phyloP scores from a whole-genome alignment of 1,140 invertebrate species.

The Pachypeltis micranthus region DNA sequence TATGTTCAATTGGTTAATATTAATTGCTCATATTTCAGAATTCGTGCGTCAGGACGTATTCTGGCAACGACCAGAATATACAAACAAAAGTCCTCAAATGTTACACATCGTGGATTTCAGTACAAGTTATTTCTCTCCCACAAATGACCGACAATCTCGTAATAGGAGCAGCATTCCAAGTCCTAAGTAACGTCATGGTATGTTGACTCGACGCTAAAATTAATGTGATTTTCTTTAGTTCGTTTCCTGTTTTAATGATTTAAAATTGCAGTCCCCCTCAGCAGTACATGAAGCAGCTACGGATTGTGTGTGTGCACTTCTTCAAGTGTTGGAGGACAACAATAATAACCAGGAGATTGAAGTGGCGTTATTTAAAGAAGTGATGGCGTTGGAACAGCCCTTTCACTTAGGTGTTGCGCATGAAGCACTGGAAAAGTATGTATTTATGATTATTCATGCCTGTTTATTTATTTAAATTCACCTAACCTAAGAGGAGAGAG shows the following conservation, averaged over 20 bases:
- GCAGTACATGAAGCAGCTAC: constrained; percentile 78
- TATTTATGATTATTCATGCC: not conserved
- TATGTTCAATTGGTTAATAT: too few relatives aligned
- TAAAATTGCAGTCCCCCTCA: not conserved
- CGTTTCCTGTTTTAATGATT: not conserved
- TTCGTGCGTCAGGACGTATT: constrained; percentile 50
- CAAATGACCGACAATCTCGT: constrained; percentile 54
- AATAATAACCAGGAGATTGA: constrained; percentile 53
- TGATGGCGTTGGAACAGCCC: constrained; percentile 66
- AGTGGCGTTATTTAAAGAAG: constrained; percentile 64
- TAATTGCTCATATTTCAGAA: too few relatives aligned
- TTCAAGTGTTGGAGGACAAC: constrained; percentile 66
- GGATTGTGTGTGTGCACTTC: constrained; percentile 78
- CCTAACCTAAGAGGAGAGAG: too few relatives aligned
- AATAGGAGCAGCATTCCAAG: constrained; percentile 53
- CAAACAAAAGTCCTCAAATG: constrained; percentile 54
- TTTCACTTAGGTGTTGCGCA: constrained; percentile 85
- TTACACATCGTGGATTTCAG: constrained; percentile 67
- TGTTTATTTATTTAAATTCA: not conserved
- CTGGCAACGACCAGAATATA: constrained; percentile 41
- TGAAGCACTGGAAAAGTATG: constrained; percentile 66
- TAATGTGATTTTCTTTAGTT: too few relatives aligned
- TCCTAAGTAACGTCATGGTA: constrained; percentile 31
- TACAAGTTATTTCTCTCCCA: constrained; percentile 53
- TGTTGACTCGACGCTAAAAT: too few relatives aligned